These are phyloP conservation scores for Oreochromis niloticus DNA, from an alignment of 2,113 vertebrate genomes.

Conservation along the genomic window DNA sequence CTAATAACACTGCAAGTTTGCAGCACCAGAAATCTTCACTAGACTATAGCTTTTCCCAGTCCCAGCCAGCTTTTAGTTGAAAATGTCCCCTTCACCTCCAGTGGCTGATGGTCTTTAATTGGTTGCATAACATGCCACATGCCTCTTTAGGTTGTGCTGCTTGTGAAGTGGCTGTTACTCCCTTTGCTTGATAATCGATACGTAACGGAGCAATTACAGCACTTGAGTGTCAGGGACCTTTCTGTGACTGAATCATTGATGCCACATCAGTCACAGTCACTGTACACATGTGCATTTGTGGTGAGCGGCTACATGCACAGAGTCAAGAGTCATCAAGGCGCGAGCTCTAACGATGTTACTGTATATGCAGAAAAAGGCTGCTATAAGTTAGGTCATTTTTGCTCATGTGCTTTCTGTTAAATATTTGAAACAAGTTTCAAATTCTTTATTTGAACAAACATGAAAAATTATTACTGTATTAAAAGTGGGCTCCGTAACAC, in stretches of 20 bases:
- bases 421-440: neutral
- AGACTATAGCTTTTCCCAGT: neutral
- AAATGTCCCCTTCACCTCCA: neutral
- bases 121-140: neutral
- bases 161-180: neutral
- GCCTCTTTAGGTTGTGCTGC: neutral
- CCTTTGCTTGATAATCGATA: slow-evolving; percentile 42
- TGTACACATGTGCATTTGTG: neutral
- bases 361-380: neutral
- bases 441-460: neutral
- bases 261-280: slow-evolving; percentile 18
- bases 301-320: neutral
- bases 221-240: slow-evolving; percentile 12
- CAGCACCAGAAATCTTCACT: slow-evolving; percentile 11
- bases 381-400: neutral
- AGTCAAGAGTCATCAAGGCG: slow-evolving; percentile 40
- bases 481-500: neutral
- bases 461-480: neutral
- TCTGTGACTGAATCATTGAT: slow-evolving; percentile 28
- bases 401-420: neutral
- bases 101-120: neutral
- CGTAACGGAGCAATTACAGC: slow-evolving; percentile 13
- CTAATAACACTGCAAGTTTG: slow-evolving; percentile 31
- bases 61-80: neutral
- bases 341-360: slow-evolving; percentile 30